Evolutionary conservation across 2,888 invertebrate species (phyloP).

Genomic region (Chymomyza procnemis): DNA sequence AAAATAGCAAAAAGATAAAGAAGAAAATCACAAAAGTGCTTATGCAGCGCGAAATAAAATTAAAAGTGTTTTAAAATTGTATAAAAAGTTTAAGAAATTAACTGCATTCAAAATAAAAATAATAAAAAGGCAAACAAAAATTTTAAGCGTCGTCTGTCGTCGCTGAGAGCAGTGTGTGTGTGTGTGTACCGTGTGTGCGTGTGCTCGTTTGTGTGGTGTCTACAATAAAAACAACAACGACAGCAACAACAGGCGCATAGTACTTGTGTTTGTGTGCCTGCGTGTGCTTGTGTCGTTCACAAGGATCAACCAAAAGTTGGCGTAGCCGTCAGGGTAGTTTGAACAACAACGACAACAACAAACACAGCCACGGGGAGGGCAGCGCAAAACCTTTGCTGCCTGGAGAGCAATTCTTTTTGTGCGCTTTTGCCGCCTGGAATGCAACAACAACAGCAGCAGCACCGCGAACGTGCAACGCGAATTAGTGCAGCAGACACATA

Average conservation of each 20-base stretch:
- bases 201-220: conserved; percentile 41
- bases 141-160: conserved; percentile 41
- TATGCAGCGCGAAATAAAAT: neutral
- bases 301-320: conserved; percentile 51
- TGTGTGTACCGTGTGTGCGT: neutral
- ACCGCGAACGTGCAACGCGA: conserved; percentile 28
- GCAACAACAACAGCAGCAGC: conserved; percentile 31
- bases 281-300: conserved; percentile 8
- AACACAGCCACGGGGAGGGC: conserved; percentile 36
- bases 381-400: conserved; percentile 1
- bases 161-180: conserved; percentile 33
- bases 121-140: conserved; percentile 14
- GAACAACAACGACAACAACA: conserved; percentile 44
- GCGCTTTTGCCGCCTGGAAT: conserved; percentile 73
- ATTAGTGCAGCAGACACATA: too few relatives aligned
- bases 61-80: conserved; percentile 19
- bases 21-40: neutral
- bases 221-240: conserved; percentile 42
- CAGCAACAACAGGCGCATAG: conserved; percentile 38
- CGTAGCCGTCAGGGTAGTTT: conserved; percentile 65
- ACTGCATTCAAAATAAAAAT: conserved; percentile 38
- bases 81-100: conserved; percentile 21
- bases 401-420: conserved; percentile 44
- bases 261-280: conserved; percentile 17
- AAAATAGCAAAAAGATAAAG: too few relatives aligned